Evolutionary conservation across 2,888 invertebrate genomes (phyloP).

Genomic region (Mythimna lalbum): DNA sequence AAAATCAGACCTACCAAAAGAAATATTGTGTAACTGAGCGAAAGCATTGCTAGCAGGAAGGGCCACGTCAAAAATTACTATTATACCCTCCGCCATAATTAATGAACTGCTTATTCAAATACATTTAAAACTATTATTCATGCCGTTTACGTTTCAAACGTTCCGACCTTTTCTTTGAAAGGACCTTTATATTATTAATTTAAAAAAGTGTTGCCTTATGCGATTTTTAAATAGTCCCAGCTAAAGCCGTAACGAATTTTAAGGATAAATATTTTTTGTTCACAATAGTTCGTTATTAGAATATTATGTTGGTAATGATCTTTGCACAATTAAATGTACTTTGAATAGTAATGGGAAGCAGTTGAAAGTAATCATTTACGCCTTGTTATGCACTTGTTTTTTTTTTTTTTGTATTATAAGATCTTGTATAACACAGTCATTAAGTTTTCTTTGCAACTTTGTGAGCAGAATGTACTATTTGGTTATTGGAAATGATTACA

Average conservation of each 20-base stretch:
- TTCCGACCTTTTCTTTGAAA: conserved; percentile 88
- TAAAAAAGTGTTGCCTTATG: conserved; percentile 81
- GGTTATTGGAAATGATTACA: too few species aligned
- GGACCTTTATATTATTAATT: conserved; percentile 86
- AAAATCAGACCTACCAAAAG: conserved; percentile 69
- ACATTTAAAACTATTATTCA: conserved; percentile 91
- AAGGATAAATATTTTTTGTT: conserved; percentile 80
- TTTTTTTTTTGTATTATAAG: neutral
- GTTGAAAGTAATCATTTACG: conserved; percentile 52
- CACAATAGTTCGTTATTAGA: conserved; percentile 67
- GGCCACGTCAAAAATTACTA: conserved; percentile 90
- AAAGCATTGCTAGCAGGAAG: conserved; percentile 88
- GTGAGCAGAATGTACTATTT: neutral
- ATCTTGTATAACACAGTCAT: too few species aligned
- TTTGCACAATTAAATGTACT: conserved; percentile 57
- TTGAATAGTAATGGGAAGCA: conserved; percentile 48
- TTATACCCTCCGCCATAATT: conserved; percentile 87
- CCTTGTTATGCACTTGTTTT: conserved; percentile 44
- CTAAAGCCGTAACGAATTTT: conserved; percentile 74
- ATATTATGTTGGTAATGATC: conserved; percentile 57
- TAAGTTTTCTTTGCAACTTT: neutral
- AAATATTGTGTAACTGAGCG: conserved; percentile 86
- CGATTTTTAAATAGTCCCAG: conserved; percentile 79
- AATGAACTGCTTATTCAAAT: conserved; percentile 91
- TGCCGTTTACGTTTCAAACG: conserved; percentile 89